These are phyloP conservation scores for Drosophila aff. DNA, from an alignment of 1,140 invertebrate genomes.

Conservation along the genomic window DNA sequence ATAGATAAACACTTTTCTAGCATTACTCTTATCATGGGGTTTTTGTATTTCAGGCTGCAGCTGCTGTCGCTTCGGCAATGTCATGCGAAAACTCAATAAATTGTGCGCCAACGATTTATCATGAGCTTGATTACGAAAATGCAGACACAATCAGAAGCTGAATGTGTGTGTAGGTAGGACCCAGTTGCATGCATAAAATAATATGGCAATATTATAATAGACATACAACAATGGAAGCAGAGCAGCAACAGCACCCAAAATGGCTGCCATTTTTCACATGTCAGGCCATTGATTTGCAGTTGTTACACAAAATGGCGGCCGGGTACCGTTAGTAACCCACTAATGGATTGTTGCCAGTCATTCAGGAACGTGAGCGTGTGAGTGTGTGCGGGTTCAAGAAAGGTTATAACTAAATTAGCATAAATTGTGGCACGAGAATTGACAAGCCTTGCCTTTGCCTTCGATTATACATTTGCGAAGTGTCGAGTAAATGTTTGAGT, in stretches of 20 bases:
- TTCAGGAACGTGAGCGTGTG: conserved; percentile 5
- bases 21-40: conserved; percentile 25
- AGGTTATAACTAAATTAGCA: conserved; percentile 74
- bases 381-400: conserved; percentile 55
- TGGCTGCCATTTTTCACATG: conserved; percentile 77
- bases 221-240: conserved; percentile 64
- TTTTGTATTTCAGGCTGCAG: conserved; percentile 47
- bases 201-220: conserved; percentile 81
- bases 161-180: conserved; percentile 23
- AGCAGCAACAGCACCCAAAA: conserved; percentile 2
- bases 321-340: conserved; percentile 68
- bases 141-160: conserved; percentile 67
- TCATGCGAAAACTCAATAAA: conserved; percentile 83
- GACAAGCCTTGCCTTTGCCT: conserved; percentile 47
- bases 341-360: conserved; percentile 67
- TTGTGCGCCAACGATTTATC: conserved; percentile 80
- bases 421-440: conserved; percentile 69
- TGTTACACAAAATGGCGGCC: conserved; percentile 75
- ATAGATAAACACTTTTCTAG: conserved; percentile 1
- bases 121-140: conserved; percentile 82
- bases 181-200: conserved; percentile 80
- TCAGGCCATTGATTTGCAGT: conserved; percentile 77
- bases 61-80: conserved; percentile 65
- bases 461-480: conserved; percentile 30
- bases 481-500: conserved; percentile 35